Percentiles rank a stretch among this genome's conserved stretches.
Evolutionary conservation across 2,797 vertebrate genomes (phyloP).

Genomic region (Tinamus major): DNA sequence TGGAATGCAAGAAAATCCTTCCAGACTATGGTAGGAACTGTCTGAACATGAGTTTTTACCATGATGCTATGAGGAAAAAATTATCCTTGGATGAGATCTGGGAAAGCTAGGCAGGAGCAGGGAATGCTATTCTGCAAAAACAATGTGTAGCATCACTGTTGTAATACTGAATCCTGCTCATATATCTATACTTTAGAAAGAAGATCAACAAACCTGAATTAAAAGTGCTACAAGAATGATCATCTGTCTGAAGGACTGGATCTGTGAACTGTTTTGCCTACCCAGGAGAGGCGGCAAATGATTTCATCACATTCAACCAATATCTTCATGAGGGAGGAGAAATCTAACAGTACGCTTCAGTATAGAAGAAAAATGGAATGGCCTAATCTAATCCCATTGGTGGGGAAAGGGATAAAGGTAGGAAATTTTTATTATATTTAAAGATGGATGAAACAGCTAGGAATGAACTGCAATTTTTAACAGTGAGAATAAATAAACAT

Average conservation of each 20-base stretch:
- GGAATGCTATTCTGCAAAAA: neutral
- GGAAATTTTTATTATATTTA: neutral
- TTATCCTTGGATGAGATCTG: neutral
- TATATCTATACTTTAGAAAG: neutral
- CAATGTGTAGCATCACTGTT: rapidly evolving
- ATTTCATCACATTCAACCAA: neutral
- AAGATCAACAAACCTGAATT: neutral
- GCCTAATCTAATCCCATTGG: neutral
- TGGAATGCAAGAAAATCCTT: neutral
- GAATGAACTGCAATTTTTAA: neutral
- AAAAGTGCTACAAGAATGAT: neutral
- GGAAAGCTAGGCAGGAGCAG: neutral
- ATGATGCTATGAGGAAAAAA: neutral
- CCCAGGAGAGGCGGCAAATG: neutral
- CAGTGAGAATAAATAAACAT: neutral
- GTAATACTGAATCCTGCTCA: neutral
- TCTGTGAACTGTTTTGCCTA: neutral
- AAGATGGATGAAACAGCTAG: neutral
- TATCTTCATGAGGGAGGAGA: neutral
- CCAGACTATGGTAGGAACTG: neutral
- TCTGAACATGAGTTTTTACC: neutral
- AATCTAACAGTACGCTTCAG: rapidly evolving
- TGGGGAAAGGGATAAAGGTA: neutral
- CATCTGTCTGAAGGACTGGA: neutral
- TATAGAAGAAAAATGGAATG: neutral